These are phyloP conservation scores for Ophonus ardosiacus DNA, from an alignment of 2,888 invertebrate species.

Conservation along the genomic window DNA sequence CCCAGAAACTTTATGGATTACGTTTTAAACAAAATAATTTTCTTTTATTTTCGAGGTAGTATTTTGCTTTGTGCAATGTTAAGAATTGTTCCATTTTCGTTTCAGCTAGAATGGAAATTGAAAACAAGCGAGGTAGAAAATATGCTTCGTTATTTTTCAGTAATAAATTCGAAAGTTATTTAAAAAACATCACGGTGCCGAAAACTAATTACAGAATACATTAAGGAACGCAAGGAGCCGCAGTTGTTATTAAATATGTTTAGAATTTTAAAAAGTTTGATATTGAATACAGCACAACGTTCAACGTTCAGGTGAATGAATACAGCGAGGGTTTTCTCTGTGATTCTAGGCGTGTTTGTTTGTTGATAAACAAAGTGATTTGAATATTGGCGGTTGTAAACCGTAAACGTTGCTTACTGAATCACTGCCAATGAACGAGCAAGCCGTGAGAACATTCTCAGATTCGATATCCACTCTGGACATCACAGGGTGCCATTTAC, in stretches of 20 bases:
- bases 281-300: slow-evolving; percentile 48
- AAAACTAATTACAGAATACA: slow-evolving; percentile 61
- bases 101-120: slow-evolving; percentile 46
- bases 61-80: slow-evolving; percentile 1
- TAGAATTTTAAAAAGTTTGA: slow-evolving; percentile 60
- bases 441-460: slow-evolving; percentile 3
- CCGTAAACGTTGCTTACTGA: slow-evolving; percentile 12
- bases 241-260: slow-evolving; percentile 56
- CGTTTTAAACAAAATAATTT: not conserved
- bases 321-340: slow-evolving; percentile 12
- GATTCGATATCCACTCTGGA: slow-evolving; percentile 3
- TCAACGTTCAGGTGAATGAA: slow-evolving; percentile 21
- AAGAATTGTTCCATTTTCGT: slow-evolving; percentile 15
- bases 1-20: not conserved
- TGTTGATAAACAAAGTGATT: slow-evolving; percentile 48
- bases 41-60: not conserved
- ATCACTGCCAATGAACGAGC: slow-evolving; percentile 34
- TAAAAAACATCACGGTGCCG: slow-evolving; percentile 47
- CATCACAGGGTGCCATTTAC: slow-evolving; percentile 42
- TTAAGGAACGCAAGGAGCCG: slow-evolving; percentile 49
- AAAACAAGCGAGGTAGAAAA: slow-evolving; percentile 56
- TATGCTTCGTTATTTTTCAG: slow-evolving; percentile 52
- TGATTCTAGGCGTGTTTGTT: slow-evolving; percentile 2
- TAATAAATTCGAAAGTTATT: slow-evolving; percentile 55
- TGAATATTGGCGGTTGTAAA: slow-evolving; percentile 16